Conservation (phyloP, 2,888 invertebrate species). For the Fissipunctia ypsillon region DNA sequence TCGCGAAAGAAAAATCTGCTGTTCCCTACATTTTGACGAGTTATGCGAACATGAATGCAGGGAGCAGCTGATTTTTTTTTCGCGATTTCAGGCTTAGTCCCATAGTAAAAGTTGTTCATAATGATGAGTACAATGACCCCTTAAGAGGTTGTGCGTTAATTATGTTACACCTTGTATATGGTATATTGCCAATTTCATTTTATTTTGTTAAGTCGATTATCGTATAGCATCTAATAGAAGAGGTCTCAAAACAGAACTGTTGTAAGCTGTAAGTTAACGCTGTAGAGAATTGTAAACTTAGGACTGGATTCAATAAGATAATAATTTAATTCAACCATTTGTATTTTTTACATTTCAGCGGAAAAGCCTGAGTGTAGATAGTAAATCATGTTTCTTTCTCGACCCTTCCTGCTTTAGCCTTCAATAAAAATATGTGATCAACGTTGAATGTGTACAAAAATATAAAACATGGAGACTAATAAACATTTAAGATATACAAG, state of each 20-base stretch:
- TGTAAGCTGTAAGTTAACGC: not conserved
- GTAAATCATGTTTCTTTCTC: constrained; percentile 1
- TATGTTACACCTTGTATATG: no score
- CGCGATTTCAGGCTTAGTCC: no score
- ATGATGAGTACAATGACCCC: no score
- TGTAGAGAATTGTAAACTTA: not conserved
- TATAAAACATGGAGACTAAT: constrained; percentile 32
- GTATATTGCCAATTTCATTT: constrained; percentile 43
- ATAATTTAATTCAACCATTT: not conserved
- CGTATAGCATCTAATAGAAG: constrained; percentile 13
- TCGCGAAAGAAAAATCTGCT: no score
- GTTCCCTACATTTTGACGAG: no score
- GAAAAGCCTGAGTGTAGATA: constrained; percentile 1
- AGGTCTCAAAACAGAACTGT: constrained; percentile 3
- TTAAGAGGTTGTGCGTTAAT: no score
- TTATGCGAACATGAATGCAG: no score
- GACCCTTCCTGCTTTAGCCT: constrained; percentile 14
- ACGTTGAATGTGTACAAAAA: constrained; percentile 28
- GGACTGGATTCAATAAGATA: not conserved
- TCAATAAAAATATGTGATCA: constrained; percentile 28
- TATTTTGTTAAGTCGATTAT: constrained; percentile 40
- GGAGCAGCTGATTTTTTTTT: no score
- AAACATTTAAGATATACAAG: constrained; percentile 46
- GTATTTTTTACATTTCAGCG: not conserved
- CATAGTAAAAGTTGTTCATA: no score